Evolutionary conservation across 2,888 invertebrate species (phyloP), one percentile per base, ranked within the genome.

Genomic region (Nomada hirtipes): DNA sequence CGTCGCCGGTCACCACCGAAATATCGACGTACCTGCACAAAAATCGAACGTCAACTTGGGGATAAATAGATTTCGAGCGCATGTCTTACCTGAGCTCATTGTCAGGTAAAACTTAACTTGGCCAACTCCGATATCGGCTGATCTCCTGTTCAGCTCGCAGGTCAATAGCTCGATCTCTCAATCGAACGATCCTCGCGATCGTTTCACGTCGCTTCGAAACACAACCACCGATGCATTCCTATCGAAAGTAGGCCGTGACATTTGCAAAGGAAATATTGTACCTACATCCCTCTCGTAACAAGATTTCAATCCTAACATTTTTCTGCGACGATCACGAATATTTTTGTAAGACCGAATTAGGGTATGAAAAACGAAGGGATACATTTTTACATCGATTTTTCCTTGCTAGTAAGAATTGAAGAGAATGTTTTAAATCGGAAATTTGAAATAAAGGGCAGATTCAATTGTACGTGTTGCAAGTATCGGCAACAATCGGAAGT

Each of bases 141-240:
- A 59, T 63, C 70, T 52, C 77, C 86, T 83, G 86, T 63, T 87
- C 72, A 36, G 47, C 74, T 64, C 55, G 75, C 78, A 76, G 76
- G 76, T 86, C 79, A 50, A 67, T 55, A 69, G 59, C 76, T 86
- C 83, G 87, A 89, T 89, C 80, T 84, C 63, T 86, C 76, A 68
- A 84, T 23, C 79, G 76, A 86, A 87, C 81, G 81, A 80, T 59
- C 52, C 26, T 15, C 18, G 9, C 71, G 81, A 73, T 86, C 76
- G 57, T 73, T 76, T 65, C 44, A 20, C 69, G 10, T 50, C 20
- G 47, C 36, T 18, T 69, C 26, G 57, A 20, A 63, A 55, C 50
- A 20, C 13, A 52, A 65, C 50, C 57, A 76, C 50, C 65, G 55
- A 29, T n/a, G n/a, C 55, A 13, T 15, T 20, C 11, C 20, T 23